These are phyloP conservation scores for Oscheius sp. DNA, from an alignment of 2,888 invertebrate genomes.

Conservation along the genomic window DNA sequence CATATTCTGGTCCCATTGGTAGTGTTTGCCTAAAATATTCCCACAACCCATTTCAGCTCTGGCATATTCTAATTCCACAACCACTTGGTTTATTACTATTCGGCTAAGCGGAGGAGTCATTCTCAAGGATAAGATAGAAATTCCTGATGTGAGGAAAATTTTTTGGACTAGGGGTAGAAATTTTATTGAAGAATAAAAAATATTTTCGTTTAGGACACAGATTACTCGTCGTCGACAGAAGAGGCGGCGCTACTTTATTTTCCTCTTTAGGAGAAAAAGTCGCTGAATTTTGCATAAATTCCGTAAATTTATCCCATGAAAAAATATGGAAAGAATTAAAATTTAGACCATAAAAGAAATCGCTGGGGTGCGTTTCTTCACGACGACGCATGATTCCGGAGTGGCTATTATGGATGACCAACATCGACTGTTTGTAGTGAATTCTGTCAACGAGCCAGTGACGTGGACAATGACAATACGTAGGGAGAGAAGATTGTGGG, in stretches of 20 bases:
- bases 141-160: constrained; percentile 45
- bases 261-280: constrained; percentile 47
- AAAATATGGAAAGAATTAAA: not conserved
- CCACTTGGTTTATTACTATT: constrained; percentile 48
- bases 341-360: constrained; percentile 35
- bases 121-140: constrained; percentile 42
- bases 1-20: constrained; percentile 61
- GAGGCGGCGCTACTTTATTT: constrained; percentile 44
- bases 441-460: constrained; percentile 56
- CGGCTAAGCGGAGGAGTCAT: constrained; percentile 45
- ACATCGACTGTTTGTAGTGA: constrained; percentile 51
- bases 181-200: no score
- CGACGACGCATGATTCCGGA: constrained; percentile 46
- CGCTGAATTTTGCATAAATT: constrained; percentile 42
- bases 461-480: constrained; percentile 56
- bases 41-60: constrained; percentile 38
- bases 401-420: constrained; percentile 59
- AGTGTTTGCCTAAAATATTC: not conserved
- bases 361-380: constrained; percentile 33
- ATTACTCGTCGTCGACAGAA: constrained; percentile 43
- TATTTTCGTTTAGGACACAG: constrained; percentile 43
- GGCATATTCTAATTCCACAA: constrained; percentile 32
- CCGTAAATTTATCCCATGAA: constrained; percentile 31
- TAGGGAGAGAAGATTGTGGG: constrained; percentile 14
- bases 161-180: constrained; percentile 52